Conservation (phyloP, 2,797 vertebrate species). For the Momotus momota region DNA sequence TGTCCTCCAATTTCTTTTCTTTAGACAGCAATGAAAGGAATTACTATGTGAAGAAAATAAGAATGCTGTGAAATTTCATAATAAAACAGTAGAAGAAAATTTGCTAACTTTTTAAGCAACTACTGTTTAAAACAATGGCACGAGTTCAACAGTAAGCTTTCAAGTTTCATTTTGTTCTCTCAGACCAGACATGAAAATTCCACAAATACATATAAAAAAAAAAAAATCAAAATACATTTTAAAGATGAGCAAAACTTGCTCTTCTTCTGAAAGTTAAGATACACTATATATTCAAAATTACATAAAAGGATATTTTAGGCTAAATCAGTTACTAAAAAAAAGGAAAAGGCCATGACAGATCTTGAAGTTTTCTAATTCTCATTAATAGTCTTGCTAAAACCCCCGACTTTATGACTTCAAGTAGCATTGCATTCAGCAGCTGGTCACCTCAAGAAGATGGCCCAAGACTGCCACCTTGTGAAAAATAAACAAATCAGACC, state of each 20-base stretch:
- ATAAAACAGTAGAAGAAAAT: not conserved
- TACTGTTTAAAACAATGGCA: not conserved
- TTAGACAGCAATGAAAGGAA: not conserved
- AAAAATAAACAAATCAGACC: not conserved
- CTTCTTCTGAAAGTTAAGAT: not conserved
- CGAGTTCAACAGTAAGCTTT: not conserved
- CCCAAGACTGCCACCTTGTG: constrained; percentile 63
- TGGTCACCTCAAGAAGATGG: not conserved
- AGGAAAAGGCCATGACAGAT: not conserved
- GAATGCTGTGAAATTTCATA: not conserved
- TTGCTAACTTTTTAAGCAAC: not conserved
- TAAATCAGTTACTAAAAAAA: not conserved
- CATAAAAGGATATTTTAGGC: not conserved
- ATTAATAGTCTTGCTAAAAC: not conserved
- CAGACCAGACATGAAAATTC: not conserved
- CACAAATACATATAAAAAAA: not conserved
- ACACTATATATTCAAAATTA: not conserved
- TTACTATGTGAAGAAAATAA: not conserved
- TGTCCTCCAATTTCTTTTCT: not conserved
- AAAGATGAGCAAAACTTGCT: not conserved
- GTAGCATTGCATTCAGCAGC: not conserved
- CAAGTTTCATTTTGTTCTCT: not conserved
- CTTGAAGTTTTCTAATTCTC: not conserved
- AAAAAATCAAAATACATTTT: not conserved
- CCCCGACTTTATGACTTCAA: not conserved